phyloP scores from a whole-genome alignment of 2,113 vertebrate genomes.

The Bos indicus region DNA sequence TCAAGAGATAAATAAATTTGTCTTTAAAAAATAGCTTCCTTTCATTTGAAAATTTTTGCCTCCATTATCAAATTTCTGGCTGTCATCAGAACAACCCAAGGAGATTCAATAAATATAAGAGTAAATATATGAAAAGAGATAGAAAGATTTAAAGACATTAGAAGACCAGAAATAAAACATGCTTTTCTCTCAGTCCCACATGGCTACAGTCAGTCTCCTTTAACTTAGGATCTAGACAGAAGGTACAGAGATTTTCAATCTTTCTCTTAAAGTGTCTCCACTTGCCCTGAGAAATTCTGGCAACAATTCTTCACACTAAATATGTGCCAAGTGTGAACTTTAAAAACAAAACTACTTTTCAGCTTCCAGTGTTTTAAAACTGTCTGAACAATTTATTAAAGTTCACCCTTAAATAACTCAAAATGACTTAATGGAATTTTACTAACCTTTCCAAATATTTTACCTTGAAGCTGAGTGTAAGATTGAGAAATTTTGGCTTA shows the following conservation, averaged over 20 bases:
- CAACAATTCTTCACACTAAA: neutral
- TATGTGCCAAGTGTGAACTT: constrained; percentile 32
- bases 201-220: neutral
- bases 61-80: neutral
- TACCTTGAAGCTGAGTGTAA: constrained; percentile 39
- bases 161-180: neutral
- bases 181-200: neutral
- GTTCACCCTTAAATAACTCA: constrained; percentile 38
- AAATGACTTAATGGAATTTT: constrained; percentile 62
- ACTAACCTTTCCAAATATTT: constrained; percentile 59
- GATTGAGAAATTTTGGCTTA: constrained; percentile 18
- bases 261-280: neutral
- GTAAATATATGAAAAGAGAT: neutral
- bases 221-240: neutral
- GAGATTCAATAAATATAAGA: neutral
- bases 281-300: neutral
- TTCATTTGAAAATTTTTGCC: neutral
- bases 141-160: neutral
- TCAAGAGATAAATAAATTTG: neutral
- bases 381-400: constrained; percentile 40
- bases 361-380: constrained; percentile 29
- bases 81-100: neutral
- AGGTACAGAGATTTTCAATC: neutral
- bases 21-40: neutral
- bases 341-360: constrained; percentile 45